Evolutionary conservation across 1,140 invertebrate genomes (phyloP).

Genomic region (Tetramorium alpestre): DNA sequence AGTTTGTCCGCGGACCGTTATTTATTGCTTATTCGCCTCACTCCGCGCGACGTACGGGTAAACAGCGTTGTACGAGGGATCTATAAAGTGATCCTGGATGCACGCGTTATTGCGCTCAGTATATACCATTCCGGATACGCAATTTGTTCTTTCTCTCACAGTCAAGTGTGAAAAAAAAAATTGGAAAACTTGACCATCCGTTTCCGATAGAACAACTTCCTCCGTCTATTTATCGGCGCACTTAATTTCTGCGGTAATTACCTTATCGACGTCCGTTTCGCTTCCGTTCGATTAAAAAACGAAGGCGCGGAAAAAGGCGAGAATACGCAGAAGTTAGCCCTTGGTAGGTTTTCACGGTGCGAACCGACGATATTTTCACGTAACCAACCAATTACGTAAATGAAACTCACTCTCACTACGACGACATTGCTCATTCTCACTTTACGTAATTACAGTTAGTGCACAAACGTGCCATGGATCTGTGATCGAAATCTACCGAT

Average conservation of each 20-base stretch:
- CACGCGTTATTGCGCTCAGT: conserved; percentile 49
- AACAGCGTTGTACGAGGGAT: conserved; percentile 35
- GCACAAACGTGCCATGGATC: conserved; percentile 26
- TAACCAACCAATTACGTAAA: conserved; percentile 52
- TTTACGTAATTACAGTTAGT: conserved; percentile 46
- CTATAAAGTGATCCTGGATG: conserved; percentile 60
- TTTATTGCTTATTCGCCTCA: conserved; percentile 68
- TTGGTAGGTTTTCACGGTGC: not conserved
- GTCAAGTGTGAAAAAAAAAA: conserved; percentile 44
- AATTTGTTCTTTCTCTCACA: conserved; percentile 41
- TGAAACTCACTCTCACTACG: conserved; percentile 36
- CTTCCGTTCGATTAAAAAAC: conserved; percentile 14
- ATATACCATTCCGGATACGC: not conserved
- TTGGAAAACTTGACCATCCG: conserved; percentile 66
- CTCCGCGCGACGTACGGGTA: conserved; percentile 2
- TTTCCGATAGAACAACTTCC: conserved; percentile 46
- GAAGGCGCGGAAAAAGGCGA: not conserved
- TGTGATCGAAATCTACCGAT: conserved; percentile 29
- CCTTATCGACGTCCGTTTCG: conserved; percentile 32
- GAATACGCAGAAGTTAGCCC: conserved; percentile 1
- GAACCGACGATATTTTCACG: conserved; percentile 52
- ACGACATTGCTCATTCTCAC: conserved; percentile 51
- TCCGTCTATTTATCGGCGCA: conserved; percentile 56
- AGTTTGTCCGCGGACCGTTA: conserved; percentile 51
- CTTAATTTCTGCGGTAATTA: conserved; percentile 68